Evolutionary conservation across 2,113 vertebrate genomes (phyloP).

Genomic region (Gadus chalcogrammus): DNA sequence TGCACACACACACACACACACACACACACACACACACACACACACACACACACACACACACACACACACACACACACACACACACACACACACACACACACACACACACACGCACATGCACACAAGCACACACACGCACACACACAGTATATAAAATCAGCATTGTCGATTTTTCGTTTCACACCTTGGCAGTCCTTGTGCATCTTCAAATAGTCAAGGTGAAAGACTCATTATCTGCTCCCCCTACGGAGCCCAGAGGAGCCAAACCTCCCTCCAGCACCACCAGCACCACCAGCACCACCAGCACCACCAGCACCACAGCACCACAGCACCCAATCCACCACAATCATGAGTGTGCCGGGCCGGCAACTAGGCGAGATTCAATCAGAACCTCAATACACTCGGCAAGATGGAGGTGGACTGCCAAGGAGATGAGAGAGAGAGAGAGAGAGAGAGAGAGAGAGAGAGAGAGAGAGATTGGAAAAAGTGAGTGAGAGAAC

Average conservation of each 20-base stretch:
- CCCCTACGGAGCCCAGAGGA: slow-evolving; percentile 52
- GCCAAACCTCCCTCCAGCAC: slow-evolving; percentile 37
- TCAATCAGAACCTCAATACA: slow-evolving; percentile 61
- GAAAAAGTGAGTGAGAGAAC: not conserved
- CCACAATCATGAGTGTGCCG: slow-evolving; percentile 40
- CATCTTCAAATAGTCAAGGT: slow-evolving; percentile 35
- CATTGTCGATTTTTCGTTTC: slow-evolving; percentile 68
- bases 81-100: not conserved
- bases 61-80: slow-evolving; percentile 13
- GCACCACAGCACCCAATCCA: slow-evolving; percentile 15
- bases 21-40: slow-evolving; percentile 6
- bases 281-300: not conserved
- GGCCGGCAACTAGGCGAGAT: slow-evolving; percentile 38
- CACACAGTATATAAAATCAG: slow-evolving; percentile 45
- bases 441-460: slow-evolving; percentile 16
- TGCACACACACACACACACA: not conserved
- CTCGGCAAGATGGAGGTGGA: slow-evolving; percentile 30
- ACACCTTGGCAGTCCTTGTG: slow-evolving; percentile 59
- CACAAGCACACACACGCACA: slow-evolving; percentile 13
- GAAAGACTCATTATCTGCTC: slow-evolving; percentile 61
- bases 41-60: slow-evolving; percentile 8
- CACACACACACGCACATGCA: not conserved
- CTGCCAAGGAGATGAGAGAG: slow-evolving; percentile 6
- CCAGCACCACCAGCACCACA: slow-evolving; percentile 29
- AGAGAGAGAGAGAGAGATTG: not conserved